Evolutionary conservation across 2,113 vertebrate species (phyloP).

Genomic region (Sorex araneus): DNA sequence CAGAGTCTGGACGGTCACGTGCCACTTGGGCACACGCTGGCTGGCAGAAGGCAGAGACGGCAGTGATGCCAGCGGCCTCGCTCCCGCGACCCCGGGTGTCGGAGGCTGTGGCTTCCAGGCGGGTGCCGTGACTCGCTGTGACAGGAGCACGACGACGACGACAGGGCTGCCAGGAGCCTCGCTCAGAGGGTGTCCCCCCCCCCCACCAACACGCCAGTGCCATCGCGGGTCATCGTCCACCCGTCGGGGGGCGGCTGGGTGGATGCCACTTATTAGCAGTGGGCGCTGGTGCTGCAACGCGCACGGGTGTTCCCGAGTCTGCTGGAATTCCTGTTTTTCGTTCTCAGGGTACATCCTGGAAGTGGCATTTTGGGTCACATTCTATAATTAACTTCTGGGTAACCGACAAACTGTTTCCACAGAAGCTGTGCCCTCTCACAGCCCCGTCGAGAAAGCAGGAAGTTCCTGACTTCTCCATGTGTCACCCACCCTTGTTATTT

Average conservation of each 20-base stretch:
- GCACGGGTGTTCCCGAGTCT: neutral
- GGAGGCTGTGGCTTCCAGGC: neutral
- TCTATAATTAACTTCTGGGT: constrained; percentile 23
- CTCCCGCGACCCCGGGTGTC: no score
- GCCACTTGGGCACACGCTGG: neutral
- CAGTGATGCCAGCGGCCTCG: neutral
- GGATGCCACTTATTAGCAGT: neutral
- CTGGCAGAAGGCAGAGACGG: neutral
- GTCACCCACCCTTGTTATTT: constrained; percentile 14
- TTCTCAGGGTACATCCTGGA: neutral
- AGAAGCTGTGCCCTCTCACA: neutral
- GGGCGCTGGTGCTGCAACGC: neutral
- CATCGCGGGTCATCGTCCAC: no score
- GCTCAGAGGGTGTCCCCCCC: no score
- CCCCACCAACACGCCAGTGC: no score
- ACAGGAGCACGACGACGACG: no score
- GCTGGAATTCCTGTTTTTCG: neutral
- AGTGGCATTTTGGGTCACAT: neutral
- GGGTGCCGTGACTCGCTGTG: no score
- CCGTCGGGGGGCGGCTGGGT: neutral
- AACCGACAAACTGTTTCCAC: neutral
- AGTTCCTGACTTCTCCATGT: neutral
- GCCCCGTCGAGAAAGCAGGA: neutral
- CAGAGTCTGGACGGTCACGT: neutral
- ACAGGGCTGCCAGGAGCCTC: no score